Percentiles rank a stretch among this genome's conserved stretches.
Conservation (phyloP, 2,113 vertebrate genomes). For the Gobius niger region DNA sequence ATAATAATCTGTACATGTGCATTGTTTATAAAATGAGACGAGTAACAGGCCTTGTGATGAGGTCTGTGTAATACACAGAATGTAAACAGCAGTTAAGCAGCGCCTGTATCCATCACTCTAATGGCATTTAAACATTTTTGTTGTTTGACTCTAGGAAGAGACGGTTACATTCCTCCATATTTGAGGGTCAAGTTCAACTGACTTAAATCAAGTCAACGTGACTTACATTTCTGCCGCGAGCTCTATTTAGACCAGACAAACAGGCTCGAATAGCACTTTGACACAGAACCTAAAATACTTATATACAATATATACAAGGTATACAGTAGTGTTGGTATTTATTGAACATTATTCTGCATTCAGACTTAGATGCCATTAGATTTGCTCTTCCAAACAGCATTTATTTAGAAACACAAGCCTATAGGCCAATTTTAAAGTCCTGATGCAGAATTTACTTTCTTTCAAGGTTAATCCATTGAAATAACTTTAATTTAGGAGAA, state of each 20-base stretch:
- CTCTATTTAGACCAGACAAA: not conserved
- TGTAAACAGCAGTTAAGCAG: not conserved
- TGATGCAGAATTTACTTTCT: too few relatives aligned
- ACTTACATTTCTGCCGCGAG: constrained; percentile 16
- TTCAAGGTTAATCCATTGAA: too few relatives aligned
- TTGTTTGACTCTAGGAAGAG: not conserved
- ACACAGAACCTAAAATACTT: not conserved
- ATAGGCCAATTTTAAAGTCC: too few relatives aligned
- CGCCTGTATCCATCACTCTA: not conserved
- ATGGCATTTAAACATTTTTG: not conserved
- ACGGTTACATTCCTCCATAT: not conserved
- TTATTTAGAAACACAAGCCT: too few relatives aligned
- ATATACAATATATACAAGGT: too few relatives aligned
- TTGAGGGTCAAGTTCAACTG: constrained; percentile 4
- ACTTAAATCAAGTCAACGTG: constrained; percentile 1
- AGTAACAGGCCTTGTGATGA: too few relatives aligned
- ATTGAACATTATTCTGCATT: not conserved
- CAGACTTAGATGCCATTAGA: too few relatives aligned
- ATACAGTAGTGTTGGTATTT: not conserved
- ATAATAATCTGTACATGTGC: too few relatives aligned
- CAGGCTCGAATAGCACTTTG: not conserved
- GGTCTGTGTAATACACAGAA: too few relatives aligned
- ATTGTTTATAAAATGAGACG: too few relatives aligned
- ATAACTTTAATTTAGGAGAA: too few relatives aligned
- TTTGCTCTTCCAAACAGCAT: too few relatives aligned